A percentile compares a stretch with the other conserved stretches of the same genome.
Evolutionary conservation across 1,140 invertebrate species (phyloP).

Genomic region (Penaeus indicus): DNA sequence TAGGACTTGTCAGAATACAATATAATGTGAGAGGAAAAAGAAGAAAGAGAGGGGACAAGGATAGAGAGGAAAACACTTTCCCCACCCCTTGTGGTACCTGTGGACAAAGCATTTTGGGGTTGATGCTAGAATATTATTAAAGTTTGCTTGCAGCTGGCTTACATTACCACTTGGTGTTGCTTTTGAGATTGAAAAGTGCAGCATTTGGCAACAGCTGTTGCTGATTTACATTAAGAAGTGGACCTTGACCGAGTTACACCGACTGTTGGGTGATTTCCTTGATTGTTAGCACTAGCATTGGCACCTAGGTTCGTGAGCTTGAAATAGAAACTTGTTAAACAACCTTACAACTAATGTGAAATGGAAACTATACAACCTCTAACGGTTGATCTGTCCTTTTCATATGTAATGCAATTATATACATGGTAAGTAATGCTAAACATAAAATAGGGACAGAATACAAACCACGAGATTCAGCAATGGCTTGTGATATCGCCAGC

Average conservation of each 20-base stretch:
- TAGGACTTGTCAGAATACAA: too few relatives aligned
- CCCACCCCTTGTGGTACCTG: too few relatives aligned
- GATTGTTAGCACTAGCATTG: neutral
- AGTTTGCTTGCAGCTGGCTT: neutral
- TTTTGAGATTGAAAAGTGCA: neutral
- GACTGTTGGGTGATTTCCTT: neutral
- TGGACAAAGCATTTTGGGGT: conserved; percentile 13
- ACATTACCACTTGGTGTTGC: neutral
- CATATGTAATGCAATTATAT: conserved; percentile 40
- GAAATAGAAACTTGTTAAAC: neutral
- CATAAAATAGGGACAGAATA: conserved; percentile 74
- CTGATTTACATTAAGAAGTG: neutral
- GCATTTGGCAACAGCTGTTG: conserved; percentile 18
- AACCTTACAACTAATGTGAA: too few relatives aligned
- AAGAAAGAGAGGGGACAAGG: too few relatives aligned
- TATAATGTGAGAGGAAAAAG: too few relatives aligned
- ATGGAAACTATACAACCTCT: too few relatives aligned
- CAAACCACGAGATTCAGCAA: conserved; percentile 68
- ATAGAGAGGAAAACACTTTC: too few relatives aligned
- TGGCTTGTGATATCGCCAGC: conserved; percentile 74
- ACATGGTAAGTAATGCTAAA: conserved; percentile 74
- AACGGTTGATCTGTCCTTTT: neutral
- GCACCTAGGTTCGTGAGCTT: conserved; percentile 22
- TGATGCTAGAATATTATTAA: neutral
- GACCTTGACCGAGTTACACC: neutral